Percentiles rank a stretch among this genome's conserved stretches.
phyloP scores from a whole-genome alignment of 2,797 vertebrate species.

The Periophthalmus magnuspinnatus region DNA sequence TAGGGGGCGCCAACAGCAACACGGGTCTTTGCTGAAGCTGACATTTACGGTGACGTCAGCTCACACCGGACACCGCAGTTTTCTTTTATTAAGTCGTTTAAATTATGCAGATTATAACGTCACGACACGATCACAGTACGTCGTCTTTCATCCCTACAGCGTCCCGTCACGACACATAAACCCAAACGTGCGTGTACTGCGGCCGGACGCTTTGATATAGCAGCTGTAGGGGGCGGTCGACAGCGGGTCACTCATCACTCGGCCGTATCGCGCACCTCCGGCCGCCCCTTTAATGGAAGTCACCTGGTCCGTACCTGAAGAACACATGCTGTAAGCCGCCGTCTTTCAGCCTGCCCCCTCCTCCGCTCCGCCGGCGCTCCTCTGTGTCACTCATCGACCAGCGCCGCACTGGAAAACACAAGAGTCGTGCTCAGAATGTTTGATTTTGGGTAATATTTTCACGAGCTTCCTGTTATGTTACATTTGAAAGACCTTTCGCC shows the following conservation, averaged over 20 bases:
- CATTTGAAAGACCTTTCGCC: too few species aligned
- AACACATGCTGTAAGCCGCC: slow-evolving; percentile 13
- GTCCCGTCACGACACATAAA: background rate
- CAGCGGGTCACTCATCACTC: slow-evolving; percentile 59
- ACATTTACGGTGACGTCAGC: too few species aligned
- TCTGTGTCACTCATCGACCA: slow-evolving; percentile 37
- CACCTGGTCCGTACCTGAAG: slow-evolving; percentile 35
- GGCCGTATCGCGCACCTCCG: slow-evolving; percentile 48
- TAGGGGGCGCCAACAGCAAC: too few species aligned
- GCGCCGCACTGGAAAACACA: slow-evolving; percentile 7
- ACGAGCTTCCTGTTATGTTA: too few species aligned
- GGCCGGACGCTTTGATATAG: slow-evolving; percentile 56
- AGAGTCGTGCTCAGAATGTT: background rate
- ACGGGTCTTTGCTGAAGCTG: too few species aligned
- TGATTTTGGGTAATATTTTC: too few species aligned
- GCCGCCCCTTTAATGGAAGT: slow-evolving; percentile 32
- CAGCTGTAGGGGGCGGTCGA: slow-evolving; percentile 55
- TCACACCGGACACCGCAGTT: too few species aligned
- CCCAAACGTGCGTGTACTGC: slow-evolving; percentile 12
- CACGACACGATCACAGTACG: too few species aligned
- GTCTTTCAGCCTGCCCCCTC: slow-evolving; percentile 6
- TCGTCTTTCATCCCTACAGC: too few species aligned
- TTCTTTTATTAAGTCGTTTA: too few species aligned
- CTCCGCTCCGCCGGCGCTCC: slow-evolving; percentile 23
- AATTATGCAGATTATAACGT: too few species aligned